These are phyloP conservation scores for Hirtodrosophila duncani DNA, from an alignment of 2,888 invertebrate species.

Conservation along the genomic window DNA sequence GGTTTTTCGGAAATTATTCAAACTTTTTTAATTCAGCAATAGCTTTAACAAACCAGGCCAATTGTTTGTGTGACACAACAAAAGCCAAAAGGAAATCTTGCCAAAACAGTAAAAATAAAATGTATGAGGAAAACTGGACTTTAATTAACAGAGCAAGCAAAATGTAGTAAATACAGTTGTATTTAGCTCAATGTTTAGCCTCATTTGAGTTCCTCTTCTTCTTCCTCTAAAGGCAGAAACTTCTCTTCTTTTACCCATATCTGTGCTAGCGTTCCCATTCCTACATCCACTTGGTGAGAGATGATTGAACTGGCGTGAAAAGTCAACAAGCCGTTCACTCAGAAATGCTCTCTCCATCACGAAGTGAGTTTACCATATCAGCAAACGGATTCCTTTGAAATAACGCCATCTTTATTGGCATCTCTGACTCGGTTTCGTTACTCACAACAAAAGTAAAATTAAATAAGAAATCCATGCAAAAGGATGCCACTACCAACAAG, in stretches of 20 bases:
- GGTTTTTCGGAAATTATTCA: too few relatives aligned
- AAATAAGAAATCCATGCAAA: background rate
- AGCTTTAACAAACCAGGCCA: too few relatives aligned
- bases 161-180: background rate
- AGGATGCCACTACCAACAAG: slow-evolving; percentile 27
- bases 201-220: background rate
- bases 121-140: too few relatives aligned
- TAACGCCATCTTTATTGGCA: background rate
- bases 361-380: slow-evolving; percentile 1
- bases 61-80: too few relatives aligned
- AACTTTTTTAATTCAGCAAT: too few relatives aligned
- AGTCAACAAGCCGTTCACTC: slow-evolving; percentile 19
- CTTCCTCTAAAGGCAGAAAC: background rate
- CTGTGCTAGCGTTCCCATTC: too few relatives aligned
- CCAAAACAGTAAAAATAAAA: too few relatives aligned
- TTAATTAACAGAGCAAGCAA: background rate
- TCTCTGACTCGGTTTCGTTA: accelerated
- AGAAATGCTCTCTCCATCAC: slow-evolving; percentile 1
- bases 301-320: too few relatives aligned
- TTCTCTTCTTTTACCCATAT: background rate
- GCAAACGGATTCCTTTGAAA: slow-evolving; percentile 19
- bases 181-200: background rate
- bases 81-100: too few relatives aligned
- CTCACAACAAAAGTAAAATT: background rate
- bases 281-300: too few relatives aligned